A percentile compares a stretch with the other conserved stretches of the same genome.
These are phyloP conservation scores for Drosophila sulfurigaster DNA, from an alignment of 1,140 invertebrate genomes.

Conservation along the genomic window DNA sequence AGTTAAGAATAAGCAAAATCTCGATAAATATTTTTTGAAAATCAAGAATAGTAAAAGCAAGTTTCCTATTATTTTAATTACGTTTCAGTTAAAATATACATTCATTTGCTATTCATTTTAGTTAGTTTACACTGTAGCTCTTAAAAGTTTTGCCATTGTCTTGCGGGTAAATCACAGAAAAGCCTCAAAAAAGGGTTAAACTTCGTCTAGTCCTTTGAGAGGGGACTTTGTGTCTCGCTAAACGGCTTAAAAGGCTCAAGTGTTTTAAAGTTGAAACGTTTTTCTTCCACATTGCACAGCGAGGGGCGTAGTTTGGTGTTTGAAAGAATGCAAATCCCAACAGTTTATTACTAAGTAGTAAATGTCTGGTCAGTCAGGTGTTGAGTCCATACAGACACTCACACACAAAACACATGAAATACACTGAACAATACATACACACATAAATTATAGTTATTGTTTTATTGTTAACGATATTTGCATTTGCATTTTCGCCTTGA, in stretches of 20 bases:
- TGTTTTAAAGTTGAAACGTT: constrained; percentile 44
- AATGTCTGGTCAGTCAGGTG: constrained; percentile 60
- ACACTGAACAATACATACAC: constrained; percentile 13
- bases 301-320: constrained; percentile 20
- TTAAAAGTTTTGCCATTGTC: constrained; percentile 22
- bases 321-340: background rate
- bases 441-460: constrained; percentile 15
- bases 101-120: background rate
- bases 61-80: no score
- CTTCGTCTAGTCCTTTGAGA: constrained; percentile 52
- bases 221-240: constrained; percentile 26
- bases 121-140: constrained; percentile 36
- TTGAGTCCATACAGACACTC: constrained; percentile 17
- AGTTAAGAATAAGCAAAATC: background rate
- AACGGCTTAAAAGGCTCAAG: constrained; percentile 72
- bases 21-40: background rate
- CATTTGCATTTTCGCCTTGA: constrained; percentile 20
- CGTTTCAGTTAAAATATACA: no score
- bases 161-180: constrained; percentile 27
- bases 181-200: constrained; percentile 49
- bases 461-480: constrained; percentile 6
- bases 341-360: constrained; percentile 20
- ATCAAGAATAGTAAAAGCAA: no score
- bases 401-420: constrained; percentile 11
- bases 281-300: constrained; percentile 51